Evolutionary conservation across 2,797 vertebrate species (phyloP).

Genomic region (Bryconaethiops microstoma): DNA sequence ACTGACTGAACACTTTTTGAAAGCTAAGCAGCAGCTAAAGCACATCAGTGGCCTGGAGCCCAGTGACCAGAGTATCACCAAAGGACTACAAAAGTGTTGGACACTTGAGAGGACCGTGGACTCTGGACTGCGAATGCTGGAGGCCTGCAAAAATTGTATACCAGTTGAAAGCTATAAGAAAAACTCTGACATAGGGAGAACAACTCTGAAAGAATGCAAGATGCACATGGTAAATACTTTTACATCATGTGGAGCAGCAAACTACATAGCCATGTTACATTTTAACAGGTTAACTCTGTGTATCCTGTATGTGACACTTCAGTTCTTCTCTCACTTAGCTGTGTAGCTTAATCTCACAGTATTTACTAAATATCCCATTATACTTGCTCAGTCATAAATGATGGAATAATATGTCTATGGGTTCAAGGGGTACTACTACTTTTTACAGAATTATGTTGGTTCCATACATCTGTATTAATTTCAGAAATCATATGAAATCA

Average conservation of each 20-base stretch:
- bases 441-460: neutral
- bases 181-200: constrained; percentile 66
- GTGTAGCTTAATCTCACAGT: too few species aligned
- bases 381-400: neutral
- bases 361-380: too few species aligned
- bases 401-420: too few species aligned
- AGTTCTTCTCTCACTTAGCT: too few species aligned
- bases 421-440: neutral
- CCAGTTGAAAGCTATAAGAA: constrained; percentile 57
- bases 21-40: constrained; percentile 66
- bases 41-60: constrained; percentile 69
- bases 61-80: constrained; percentile 72
- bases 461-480: neutral
- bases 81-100: constrained; percentile 75
- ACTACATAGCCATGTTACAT: neutral
- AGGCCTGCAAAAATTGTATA: constrained; percentile 61
- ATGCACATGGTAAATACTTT: constrained; percentile 69
- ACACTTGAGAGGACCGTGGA: constrained; percentile 77
- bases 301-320: neutral
- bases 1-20: constrained; percentile 62
- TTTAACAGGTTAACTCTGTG: neutral
- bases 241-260: neutral
- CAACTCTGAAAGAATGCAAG: constrained; percentile 72
- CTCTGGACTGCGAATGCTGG: constrained; percentile 74
- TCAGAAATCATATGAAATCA: too few species aligned